Evolutionary conservation across 2,797 vertebrate genomes (phyloP).

Genomic region (Ambastaia sidthimunki): DNA sequence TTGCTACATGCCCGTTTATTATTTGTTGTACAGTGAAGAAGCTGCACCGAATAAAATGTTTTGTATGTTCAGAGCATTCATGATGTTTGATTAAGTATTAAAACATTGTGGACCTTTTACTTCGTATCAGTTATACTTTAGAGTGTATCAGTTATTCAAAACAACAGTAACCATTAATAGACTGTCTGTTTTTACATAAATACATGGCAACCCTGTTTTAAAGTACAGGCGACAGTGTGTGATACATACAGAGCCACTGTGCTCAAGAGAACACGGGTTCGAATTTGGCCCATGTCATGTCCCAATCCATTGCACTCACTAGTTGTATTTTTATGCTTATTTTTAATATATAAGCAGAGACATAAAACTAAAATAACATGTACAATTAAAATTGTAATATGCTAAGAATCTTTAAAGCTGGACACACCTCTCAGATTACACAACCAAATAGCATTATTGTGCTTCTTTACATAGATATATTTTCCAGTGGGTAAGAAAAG

Average conservation of each 20-base stretch:
- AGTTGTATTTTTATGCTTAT: too few relatives aligned
- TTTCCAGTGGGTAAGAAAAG: too few relatives aligned
- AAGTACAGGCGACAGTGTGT: not conserved
- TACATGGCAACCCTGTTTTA: not conserved
- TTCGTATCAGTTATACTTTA: not conserved
- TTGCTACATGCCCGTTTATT: slow-evolving; percentile 45
- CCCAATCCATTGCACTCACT: too few relatives aligned
- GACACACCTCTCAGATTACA: too few relatives aligned
- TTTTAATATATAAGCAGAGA: too few relatives aligned
- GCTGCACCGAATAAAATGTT: slow-evolving; percentile 59
- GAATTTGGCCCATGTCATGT: not conserved
- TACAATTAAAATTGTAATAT: too few relatives aligned
- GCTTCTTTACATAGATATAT: too few relatives aligned
- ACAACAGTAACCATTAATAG: not conserved
- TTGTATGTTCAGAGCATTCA: slow-evolving; percentile 45
- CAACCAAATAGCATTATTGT: too few relatives aligned
- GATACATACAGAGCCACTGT: too few relatives aligned
- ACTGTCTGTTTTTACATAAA: not conserved
- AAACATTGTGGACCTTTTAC: not conserved
- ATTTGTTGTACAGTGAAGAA: slow-evolving; percentile 49
- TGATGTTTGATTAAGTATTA: slow-evolving; percentile 14
- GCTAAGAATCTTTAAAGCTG: too few relatives aligned
- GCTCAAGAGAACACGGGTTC: not conserved
- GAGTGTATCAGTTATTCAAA: not conserved
- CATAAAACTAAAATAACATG: too few relatives aligned